These are phyloP conservation scores for Oikopleura albicans DNA, from an alignment of 23 tunicate genomes.

Conservation along the genomic window DNA sequence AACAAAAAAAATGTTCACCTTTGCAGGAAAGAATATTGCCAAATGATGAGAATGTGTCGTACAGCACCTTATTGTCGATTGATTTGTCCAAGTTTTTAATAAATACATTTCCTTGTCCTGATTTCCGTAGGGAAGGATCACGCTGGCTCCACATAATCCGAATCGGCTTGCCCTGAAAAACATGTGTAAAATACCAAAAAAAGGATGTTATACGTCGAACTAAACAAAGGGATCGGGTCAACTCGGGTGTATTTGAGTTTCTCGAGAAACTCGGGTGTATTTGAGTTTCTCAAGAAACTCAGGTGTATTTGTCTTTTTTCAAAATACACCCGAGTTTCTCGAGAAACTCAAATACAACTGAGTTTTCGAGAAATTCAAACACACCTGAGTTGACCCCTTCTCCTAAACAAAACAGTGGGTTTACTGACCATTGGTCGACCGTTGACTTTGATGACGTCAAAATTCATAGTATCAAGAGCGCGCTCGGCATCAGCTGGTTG, in stretches of 20 bases:
- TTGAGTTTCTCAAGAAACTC: no score
- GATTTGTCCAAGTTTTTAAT: constrained; percentile 90
- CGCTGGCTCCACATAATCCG: constrained; percentile 99
- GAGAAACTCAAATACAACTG: no score
- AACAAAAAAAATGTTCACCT: constrained; percentile 18
- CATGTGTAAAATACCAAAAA: no score
- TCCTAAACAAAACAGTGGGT: no score
- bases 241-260: no score
- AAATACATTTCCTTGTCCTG: constrained; percentile 91
- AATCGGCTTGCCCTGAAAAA: constrained; percentile 30
- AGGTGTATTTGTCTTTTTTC: no score
- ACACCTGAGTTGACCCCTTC: no score
- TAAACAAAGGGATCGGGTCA: no score
- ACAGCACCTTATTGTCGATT: constrained; percentile 81
- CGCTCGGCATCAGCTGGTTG: constrained; percentile 99
- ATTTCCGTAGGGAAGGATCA: constrained; percentile 91
- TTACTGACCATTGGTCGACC: background rate
- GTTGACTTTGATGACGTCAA: constrained; percentile 69
- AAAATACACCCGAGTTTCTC: no score
- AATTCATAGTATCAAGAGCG: constrained; percentile 93
- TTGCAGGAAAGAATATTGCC: constrained; percentile 91
- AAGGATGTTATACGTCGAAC: no score
- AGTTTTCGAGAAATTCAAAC: no score
- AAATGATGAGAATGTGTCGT: constrained; percentile 91
- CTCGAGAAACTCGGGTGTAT: no score